Percentiles rank a stretch among this genome's conserved stretches.
phyloP scores from a whole-genome alignment of 2,797 vertebrate species.

The Natrix natrix region DNA sequence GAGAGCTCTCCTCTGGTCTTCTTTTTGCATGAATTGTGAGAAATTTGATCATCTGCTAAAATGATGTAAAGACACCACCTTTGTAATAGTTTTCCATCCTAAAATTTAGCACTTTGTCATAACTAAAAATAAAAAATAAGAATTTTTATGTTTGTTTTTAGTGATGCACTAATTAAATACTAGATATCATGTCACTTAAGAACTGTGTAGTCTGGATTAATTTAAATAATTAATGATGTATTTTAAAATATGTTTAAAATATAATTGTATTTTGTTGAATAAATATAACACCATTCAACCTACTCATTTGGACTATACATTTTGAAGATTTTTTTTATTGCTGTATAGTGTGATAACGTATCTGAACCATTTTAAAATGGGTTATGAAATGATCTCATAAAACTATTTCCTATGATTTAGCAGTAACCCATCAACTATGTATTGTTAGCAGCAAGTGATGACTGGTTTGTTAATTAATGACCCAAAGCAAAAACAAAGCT shows the following conservation, averaged over 20 bases:
- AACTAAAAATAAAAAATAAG: neutral
- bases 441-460: slow-evolving; percentile 52
- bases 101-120: neutral
- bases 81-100: neutral
- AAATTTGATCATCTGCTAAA: neutral
- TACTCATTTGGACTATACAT: slow-evolving; percentile 38
- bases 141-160: neutral
- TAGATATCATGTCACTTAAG: neutral
- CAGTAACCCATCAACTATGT: slow-evolving; percentile 59
- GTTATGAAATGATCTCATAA: slow-evolving; percentile 45
- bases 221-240: slow-evolving; percentile 20
- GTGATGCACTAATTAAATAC: neutral
- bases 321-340: slow-evolving; percentile 39
- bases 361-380: slow-evolving; percentile 15
- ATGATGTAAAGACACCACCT: neutral
- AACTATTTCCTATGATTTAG: slow-evolving; percentile 56
- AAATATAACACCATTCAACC: slow-evolving; percentile 27
- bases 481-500: slow-evolving; percentile 50
- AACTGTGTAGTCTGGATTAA: neutral
- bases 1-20: neutral
- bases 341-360: slow-evolving; percentile 33
- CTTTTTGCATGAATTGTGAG: neutral
- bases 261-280: slow-evolving; percentile 19
- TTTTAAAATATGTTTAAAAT: slow-evolving; percentile 24
- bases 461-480: slow-evolving; percentile 54